phyloP scores from a whole-genome alignment of 2,888 invertebrate species.

The Alviniconcha strummeri region DNA sequence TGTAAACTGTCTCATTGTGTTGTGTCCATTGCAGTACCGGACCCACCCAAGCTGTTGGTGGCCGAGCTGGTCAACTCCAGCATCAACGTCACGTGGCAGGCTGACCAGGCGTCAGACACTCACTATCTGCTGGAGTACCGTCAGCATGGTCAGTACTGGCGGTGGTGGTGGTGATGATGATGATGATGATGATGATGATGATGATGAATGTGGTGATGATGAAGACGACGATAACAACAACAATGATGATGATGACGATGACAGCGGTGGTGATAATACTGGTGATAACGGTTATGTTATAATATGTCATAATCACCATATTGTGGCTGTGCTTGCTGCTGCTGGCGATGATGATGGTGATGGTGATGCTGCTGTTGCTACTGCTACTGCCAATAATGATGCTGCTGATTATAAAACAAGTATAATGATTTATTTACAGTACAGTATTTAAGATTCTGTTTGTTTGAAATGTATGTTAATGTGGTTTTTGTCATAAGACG shows the following conservation, averaged over 20 bases:
- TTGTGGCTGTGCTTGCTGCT: too few species aligned
- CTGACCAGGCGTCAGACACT: constrained; percentile 47
- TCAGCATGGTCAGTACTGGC: constrained; percentile 45
- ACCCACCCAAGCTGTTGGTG: constrained; percentile 50
- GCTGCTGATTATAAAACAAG: neutral
- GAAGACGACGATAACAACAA: neutral
- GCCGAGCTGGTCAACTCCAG: constrained; percentile 53
- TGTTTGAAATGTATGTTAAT: too few species aligned
- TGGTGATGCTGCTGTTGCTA: neutral
- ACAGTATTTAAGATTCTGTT: too few species aligned
- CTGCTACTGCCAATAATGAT: neutral
- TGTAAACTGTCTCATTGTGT: too few species aligned
- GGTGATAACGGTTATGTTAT: neutral
- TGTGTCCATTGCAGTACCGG: constrained; percentile 45
- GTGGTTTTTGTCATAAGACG: too few species aligned
- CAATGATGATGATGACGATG: neutral
- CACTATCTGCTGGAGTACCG: constrained; percentile 55
- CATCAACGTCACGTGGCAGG: constrained; percentile 57
- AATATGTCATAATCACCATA: too few species aligned
- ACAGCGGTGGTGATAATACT: neutral
- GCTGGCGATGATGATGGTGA: too few species aligned
- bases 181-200: neutral
- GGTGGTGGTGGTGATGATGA: neutral
- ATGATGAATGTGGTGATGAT: neutral
- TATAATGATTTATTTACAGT: too few species aligned